Evolutionary conservation across 2,113 vertebrate species (phyloP), one percentile per base, ranked within the genome.

Genomic region (Stictonetta naevosa): DNA sequence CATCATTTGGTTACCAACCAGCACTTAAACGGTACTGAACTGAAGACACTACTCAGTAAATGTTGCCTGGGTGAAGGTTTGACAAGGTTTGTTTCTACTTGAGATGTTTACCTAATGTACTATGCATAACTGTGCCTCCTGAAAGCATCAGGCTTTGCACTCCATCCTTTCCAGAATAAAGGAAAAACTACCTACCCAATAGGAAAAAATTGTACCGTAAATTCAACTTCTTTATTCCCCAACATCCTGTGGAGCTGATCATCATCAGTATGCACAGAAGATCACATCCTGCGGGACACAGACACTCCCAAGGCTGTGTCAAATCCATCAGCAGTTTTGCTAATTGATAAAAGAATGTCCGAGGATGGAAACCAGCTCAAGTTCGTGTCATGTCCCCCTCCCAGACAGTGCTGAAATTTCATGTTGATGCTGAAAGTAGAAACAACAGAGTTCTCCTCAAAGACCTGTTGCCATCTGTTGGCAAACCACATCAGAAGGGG

Each of bases 381-480:
- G 83, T 74, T 82, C 64, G 22, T 1, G 5, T 72, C 84, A 85
- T n/a, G 1, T 46, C 28, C 58, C 62, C 22, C 46, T 90, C 83
- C 66, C 82, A 85, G 26, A 58, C 0, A 0, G 76, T 72, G 53
- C 60, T 15, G 53, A 91, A 88, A 75, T 63, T 42, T 25, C 42
- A 68, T 46, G 21, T 8, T 82, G 80, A 72, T 69, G 71, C 23
- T 94, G 50, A 60, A 88, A 83, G 48, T 23, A 78, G 72, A 44
- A 83, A 31, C n/a, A 76, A 44, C 44, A 60, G 1, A 0, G 20
- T 12, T 95, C 72, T 94, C 84, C 83, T 93, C 88, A 83, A 97
- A 95, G 88, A 86, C 95, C 88, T 92, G 86, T 86, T 92, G 86
- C 95, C 90, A 88, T 95, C 92, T 96, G 96, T 84, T 95, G 73